Evolutionary conservation across 1,140 invertebrate species (phyloP).

Genomic region (Cataglyphis hispanica): DNA sequence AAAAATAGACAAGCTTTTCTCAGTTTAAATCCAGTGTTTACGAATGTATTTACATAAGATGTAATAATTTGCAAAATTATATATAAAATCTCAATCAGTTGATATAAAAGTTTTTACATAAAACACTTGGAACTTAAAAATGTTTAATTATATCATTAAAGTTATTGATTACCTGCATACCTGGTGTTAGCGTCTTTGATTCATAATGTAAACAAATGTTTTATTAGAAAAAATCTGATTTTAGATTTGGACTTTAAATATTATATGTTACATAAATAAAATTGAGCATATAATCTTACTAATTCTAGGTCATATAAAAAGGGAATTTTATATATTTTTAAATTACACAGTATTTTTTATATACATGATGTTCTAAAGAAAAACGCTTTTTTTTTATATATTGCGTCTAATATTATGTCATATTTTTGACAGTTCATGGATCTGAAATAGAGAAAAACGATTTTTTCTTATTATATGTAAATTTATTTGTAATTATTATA

Average conservation of each 20-base stretch:
- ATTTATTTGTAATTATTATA: neutral
- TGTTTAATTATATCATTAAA: no score
- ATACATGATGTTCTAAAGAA: neutral
- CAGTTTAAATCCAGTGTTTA: no score
- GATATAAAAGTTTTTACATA: no score
- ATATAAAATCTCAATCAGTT: no score
- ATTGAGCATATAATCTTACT: neutral
- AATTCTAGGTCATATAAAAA: neutral
- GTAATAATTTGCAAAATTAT: no score
- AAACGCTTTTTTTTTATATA: neutral
- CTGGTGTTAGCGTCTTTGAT: no score
- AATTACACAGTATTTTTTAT: neutral
- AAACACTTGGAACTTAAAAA: no score
- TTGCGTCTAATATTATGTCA: neutral
- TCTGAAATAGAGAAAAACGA: conserved; percentile 48
- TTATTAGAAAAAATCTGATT: neutral
- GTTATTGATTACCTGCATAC: no score
- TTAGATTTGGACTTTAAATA: neutral
- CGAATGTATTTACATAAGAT: no score
- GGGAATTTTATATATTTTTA: neutral
- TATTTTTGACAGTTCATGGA: conserved; percentile 9
- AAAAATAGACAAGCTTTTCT: no score
- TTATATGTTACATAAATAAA: neutral
- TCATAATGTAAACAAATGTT: neutral
- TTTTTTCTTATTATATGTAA: conserved; percentile 6